Conservation (phyloP, 2,888 invertebrate genomes). For the Eilema caniola region DNA sequence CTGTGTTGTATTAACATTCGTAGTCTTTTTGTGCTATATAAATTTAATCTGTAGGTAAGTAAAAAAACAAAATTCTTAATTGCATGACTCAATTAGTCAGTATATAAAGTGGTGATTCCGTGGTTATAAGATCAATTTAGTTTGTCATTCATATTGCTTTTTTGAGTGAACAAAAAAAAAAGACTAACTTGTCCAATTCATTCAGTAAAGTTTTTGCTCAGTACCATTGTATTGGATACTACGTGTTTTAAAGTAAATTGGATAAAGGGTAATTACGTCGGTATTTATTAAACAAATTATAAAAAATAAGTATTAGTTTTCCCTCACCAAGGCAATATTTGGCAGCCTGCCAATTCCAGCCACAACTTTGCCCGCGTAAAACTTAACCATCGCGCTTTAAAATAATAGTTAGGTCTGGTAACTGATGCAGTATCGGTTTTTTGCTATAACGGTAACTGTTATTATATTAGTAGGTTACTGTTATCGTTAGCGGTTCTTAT, state of each 20-base stretch:
- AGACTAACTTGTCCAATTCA: too few relatives aligned
- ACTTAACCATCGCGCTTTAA: slow-evolving; percentile 52
- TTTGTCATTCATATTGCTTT: too few relatives aligned
- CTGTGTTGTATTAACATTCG: too few relatives aligned
- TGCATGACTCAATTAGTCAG: too few relatives aligned
- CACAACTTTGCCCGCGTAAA: slow-evolving; percentile 54
- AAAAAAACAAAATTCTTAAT: too few relatives aligned
- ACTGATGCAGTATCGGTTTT: slow-evolving; percentile 16
- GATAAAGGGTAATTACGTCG: background rate
- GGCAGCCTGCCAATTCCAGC: slow-evolving; percentile 57
- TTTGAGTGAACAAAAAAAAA: too few relatives aligned
- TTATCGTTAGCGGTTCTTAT: background rate
- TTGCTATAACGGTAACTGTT: background rate
- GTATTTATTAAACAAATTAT: background rate
- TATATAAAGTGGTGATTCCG: too few relatives aligned
- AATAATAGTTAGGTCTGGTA: slow-evolving; percentile 34
- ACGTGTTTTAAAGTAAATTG: background rate
- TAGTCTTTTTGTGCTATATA: too few relatives aligned
- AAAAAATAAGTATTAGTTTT: slow-evolving; percentile 21
- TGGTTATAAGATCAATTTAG: too few relatives aligned
- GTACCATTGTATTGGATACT: background rate
- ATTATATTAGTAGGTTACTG: background rate
- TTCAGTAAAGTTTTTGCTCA: too few relatives aligned
- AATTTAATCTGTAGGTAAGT: too few relatives aligned
- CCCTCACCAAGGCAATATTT: slow-evolving; percentile 49